These are phyloP conservation scores for Etheostoma cragini DNA, from an alignment of 2,113 vertebrate genomes.

Conservation along the genomic window DNA sequence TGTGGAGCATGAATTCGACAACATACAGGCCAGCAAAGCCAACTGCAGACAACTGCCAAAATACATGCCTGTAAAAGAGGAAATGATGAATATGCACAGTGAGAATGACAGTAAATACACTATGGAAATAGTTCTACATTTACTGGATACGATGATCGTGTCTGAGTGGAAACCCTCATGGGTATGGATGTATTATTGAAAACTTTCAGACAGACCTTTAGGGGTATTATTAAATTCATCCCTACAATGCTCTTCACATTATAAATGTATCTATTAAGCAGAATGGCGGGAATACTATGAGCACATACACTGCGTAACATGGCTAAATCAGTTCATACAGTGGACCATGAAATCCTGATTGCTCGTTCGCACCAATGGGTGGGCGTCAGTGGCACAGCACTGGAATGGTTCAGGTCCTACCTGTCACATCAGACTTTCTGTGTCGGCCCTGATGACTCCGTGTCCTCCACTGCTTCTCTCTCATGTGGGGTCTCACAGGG, in stretches of 20 bases:
- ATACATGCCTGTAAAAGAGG: background rate
- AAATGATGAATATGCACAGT: background rate
- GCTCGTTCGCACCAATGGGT: too few species aligned
- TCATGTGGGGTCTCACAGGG: too few species aligned
- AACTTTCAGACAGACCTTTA: background rate
- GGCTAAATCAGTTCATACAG: too few species aligned
- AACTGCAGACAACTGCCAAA: background rate
- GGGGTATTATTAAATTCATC: background rate
- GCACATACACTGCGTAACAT: background rate
- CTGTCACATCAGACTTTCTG: too few species aligned
- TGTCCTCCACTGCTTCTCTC: too few species aligned
- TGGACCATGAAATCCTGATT: too few species aligned
- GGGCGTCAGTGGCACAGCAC: too few species aligned
- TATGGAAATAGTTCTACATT: background rate
- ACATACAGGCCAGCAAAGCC: background rate
- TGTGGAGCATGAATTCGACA: background rate
- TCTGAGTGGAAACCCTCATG: background rate
- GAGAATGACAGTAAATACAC: background rate
- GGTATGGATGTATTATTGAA: too few species aligned
- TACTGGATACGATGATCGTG: background rate
- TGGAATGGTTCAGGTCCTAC: too few species aligned
- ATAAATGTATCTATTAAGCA: background rate
- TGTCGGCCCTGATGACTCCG: too few species aligned
- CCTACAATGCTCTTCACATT: background rate
- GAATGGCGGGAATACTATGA: background rate